Conservation (phyloP, 2,888 invertebrate species). For the Melieria omissa region DNA sequence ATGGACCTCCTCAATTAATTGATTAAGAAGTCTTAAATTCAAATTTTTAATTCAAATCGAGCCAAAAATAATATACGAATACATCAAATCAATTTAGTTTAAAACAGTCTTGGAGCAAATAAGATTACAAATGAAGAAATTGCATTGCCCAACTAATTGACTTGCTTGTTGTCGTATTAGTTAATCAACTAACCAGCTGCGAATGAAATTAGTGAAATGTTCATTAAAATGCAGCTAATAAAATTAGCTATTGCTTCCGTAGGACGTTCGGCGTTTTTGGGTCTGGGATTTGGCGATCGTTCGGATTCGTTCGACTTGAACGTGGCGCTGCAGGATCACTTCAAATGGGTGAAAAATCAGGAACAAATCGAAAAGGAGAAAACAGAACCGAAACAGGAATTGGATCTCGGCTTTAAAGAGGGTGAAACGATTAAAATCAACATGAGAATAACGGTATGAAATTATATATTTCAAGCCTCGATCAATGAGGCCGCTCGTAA, state of each 20-base stretch:
- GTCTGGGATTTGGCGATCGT: conserved; percentile 96
- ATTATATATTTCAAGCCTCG: conserved; percentile 33
- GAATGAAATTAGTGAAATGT: conserved; percentile 5
- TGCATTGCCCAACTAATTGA: no score
- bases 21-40: no score
- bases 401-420: conserved; percentile 98
- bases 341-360: conserved; percentile 90
- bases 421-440: conserved; percentile 99
- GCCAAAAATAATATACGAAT: no score
- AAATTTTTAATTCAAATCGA: no score
- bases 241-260: not conserved
- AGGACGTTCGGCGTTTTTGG: conserved; percentile 93
- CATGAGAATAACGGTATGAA: conserved; percentile 90
- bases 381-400: conserved; percentile 78
- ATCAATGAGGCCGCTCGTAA: no score
- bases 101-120: no score
- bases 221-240: not conserved
- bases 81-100: no score
- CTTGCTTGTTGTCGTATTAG: no score
- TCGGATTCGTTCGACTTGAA: conserved; percentile 99
- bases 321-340: conserved; percentile 97
- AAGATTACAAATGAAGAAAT: no score
- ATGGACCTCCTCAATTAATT: no score
- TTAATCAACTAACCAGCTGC: no score
- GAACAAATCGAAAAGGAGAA: conserved; percentile 85